These are phyloP conservation scores for Strix uralensis DNA, from an alignment of 2,113 vertebrate genomes.

Conservation along the genomic window DNA sequence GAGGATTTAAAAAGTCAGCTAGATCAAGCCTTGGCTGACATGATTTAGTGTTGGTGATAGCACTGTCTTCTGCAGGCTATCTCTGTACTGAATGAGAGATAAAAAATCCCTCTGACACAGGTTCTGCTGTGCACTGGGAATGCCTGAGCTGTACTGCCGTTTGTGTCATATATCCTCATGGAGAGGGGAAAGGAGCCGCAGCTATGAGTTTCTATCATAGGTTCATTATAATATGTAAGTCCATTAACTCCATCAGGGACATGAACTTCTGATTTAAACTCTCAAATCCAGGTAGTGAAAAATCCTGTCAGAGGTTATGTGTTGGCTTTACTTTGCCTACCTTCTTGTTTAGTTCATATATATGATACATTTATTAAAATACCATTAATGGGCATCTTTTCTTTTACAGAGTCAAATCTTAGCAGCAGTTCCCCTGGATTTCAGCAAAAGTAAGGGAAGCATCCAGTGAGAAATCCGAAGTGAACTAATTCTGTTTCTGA, in stretches of 20 bases:
- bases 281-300: neutral
- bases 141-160: neutral
- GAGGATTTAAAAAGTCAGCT: neutral
- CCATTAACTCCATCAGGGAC: neutral
- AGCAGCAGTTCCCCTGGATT: neutral
- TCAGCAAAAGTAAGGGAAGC: neutral
- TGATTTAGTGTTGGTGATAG: neutral
- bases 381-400: neutral
- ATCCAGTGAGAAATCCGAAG: neutral
- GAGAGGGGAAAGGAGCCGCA: neutral
- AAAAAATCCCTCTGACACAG: neutral
- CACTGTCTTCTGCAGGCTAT: neutral
- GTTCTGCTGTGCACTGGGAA: neutral
- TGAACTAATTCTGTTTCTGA: constrained; percentile 18
- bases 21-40: neutral
- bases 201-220: neutral
- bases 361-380: neutral
- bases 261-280: neutral
- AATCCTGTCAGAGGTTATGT: neutral
- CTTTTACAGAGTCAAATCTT: neutral
- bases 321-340: neutral
- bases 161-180: neutral
- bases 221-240: neutral
- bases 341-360: neutral
- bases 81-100: neutral